A percentile compares a stretch with the other conserved stretches of the same genome.
phyloP scores from a whole-genome alignment of 2,888 invertebrate species.

The Drosophila robusta region DNA sequence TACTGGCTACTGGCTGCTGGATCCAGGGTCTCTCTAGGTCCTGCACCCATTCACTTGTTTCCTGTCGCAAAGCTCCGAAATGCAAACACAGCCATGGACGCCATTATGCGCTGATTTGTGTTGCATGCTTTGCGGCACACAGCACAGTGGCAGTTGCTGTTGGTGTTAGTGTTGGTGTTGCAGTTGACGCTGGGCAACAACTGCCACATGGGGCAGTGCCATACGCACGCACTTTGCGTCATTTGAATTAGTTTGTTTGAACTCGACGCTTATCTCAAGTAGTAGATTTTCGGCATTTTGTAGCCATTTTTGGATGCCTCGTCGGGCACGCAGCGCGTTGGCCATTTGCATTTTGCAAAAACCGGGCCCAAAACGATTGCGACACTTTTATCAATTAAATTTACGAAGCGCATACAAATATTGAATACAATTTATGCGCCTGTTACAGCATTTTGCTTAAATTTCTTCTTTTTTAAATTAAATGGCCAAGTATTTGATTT shows the following conservation, averaged over 20 bases:
- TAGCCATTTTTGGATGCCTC: slow-evolving; percentile 61
- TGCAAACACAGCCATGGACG: slow-evolving; percentile 71
- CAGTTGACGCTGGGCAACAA: slow-evolving; percentile 8
- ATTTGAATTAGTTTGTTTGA: slow-evolving; percentile 79
- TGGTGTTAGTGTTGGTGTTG: not conserved
- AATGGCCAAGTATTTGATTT: slow-evolving; percentile 30
- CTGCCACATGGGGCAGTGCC: slow-evolving; percentile 31
- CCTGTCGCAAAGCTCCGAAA: slow-evolving; percentile 51
- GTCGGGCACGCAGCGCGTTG: slow-evolving; percentile 45
- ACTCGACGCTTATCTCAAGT: slow-evolving; percentile 80
- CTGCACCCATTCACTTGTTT: slow-evolving; percentile 21
- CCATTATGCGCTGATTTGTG: slow-evolving; percentile 78
- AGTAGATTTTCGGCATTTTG: slow-evolving; percentile 78
- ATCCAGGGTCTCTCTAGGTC: slow-evolving; percentile 27
- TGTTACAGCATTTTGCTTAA: slow-evolving; percentile 30
- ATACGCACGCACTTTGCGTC: slow-evolving; percentile 51
- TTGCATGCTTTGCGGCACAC: slow-evolving; percentile 68
- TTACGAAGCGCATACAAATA: slow-evolving; percentile 67
- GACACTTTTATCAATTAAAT: slow-evolving; percentile 78
- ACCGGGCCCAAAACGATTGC: slow-evolving; percentile 15
- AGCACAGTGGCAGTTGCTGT: slow-evolving; percentile 16
- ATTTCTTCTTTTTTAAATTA: slow-evolving; percentile 31
- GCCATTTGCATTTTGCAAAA: slow-evolving; percentile 51
- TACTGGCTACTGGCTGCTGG: slow-evolving; percentile 27
- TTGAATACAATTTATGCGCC: slow-evolving; percentile 45